Base-by-base conservation (phyloP, 2,888 invertebrate species). In the Podotricha telesiphe region DNA sequence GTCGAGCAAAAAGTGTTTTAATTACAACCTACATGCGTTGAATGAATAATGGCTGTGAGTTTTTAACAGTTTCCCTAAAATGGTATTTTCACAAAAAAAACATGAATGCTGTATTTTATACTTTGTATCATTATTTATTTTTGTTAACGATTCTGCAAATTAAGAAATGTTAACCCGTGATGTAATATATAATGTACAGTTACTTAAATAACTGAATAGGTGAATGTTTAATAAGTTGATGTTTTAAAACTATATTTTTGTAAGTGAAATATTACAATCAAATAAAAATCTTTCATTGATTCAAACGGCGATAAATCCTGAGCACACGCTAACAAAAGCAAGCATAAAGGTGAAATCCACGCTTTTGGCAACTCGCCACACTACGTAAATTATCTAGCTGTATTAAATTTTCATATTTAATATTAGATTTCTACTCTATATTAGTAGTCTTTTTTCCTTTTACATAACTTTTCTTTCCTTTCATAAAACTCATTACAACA, bases 361-460 rank as follows among this genome's bases (percentile, higher is more conserved):
- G 79, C 73, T 74, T 78, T 85, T 90, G 90, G 91, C 91, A 85
- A 71, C 70, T 73, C 75, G 90, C 90, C 89, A 89, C 83, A 81
- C 80, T 77, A 76, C 81, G 77, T 77, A 77, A 82, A 81, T 82
- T 83, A 82, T 81, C 81, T 74, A 69, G 71, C 75, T 68, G 69
- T 74, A 73, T 73, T 73, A 74, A 74, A 48, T 20, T n/a, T 37
- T 13, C 34, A 48, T 48, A 19, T 37, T 62, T 48, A 48, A 50
- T 50, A 28, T 62, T 62, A 19, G 34, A 48, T 34, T 48, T 48
- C 37, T 17, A 34, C 15, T 22, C 0, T 15, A 50, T 13, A 3
- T 8, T 28, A 22, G 22, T 22, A 20, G 10, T 20, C 8, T 56
- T 40, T 58, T 20, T n/a, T 22, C 53, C 53, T 28, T 53, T 53